Percentiles rank a stretch among this genome's conserved stretches.
Conservation (phyloP, 2,888 invertebrate species). For the Heterodera filipjevi region DNA sequence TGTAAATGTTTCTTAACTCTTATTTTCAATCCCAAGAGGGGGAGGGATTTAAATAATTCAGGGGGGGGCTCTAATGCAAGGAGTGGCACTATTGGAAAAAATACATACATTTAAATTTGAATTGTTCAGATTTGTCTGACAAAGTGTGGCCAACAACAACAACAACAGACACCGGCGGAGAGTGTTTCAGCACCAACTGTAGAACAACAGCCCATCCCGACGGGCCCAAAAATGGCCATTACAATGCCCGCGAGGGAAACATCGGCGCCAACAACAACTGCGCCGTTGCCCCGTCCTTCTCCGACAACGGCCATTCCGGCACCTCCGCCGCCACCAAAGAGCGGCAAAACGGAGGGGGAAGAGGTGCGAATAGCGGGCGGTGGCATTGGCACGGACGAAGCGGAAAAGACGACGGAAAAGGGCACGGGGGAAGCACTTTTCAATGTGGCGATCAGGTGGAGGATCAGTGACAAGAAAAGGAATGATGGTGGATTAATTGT, state of each 20-base stretch:
- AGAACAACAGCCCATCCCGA: not conserved
- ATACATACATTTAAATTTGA: not conserved
- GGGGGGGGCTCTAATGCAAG: too few species aligned
- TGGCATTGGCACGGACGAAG: not conserved
- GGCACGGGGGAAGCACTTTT: not conserved
- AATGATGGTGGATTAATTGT: conserved; percentile 6
- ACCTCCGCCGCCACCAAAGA: not conserved
- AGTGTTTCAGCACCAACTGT: not conserved
- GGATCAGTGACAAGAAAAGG: not conserved
- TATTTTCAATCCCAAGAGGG: too few species aligned
- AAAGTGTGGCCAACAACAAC: conserved; percentile 36
- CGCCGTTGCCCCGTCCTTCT: not conserved
- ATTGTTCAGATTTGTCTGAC: conserved; percentile 39
- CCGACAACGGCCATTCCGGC: conserved; percentile 14
- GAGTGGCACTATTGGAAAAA: too few species aligned
- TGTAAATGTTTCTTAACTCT: too few species aligned
- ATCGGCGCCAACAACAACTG: not conserved
- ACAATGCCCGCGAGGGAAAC: not conserved
- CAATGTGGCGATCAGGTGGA: not conserved
- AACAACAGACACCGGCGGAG: conserved; percentile 14
- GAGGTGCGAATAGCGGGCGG: not conserved
- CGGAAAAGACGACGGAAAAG: not conserved
- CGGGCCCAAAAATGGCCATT: not conserved
- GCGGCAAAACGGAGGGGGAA: not conserved
- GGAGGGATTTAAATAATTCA: too few species aligned